Conservation (phyloP, 2,113 vertebrate genomes). For the Dendropsophus ebraccatus region DNA sequence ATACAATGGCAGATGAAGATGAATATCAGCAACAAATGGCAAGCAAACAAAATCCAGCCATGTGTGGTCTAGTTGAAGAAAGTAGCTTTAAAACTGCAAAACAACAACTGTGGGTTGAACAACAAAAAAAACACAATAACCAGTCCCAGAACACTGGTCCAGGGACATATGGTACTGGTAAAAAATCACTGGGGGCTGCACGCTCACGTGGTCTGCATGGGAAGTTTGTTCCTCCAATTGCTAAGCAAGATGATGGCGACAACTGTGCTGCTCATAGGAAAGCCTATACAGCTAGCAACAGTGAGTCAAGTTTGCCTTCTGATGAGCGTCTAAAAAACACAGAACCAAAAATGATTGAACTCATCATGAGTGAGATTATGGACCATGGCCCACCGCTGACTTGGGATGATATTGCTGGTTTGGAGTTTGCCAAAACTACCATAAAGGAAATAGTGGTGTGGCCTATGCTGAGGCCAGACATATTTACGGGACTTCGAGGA, state of each 20-base stretch:
- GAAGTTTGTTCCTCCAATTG: conserved; percentile 90
- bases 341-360: conserved; percentile 93
- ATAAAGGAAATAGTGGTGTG: conserved; percentile 98
- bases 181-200: conserved; percentile 90
- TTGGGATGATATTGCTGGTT: conserved; percentile 95
- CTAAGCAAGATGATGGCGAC: conserved; percentile 79
- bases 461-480: conserved; percentile 96
- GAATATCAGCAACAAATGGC: conserved; percentile 48
- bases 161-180: conserved; percentile 69
- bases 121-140: conserved; percentile 82
- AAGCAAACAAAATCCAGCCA: conserved; percentile 58
- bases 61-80: conserved; percentile 66
- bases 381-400: conserved; percentile 88
- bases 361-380: conserved; percentile 96
- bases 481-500: conserved; percentile 92
- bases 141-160: conserved; percentile 65
- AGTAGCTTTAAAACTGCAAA: conserved; percentile 86
- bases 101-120: conserved; percentile 85
- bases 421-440: conserved; percentile 94
- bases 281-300: not conserved
- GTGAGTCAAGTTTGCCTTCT: conserved; percentile 63
- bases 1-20: conserved; percentile 61
- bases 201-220: conserved; percentile 83
- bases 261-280: conserved; percentile 54
- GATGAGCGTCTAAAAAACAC: conserved; percentile 90